Conservation (phyloP, 2,797 vertebrate genomes). For the Macropus fuliginosus region DNA sequence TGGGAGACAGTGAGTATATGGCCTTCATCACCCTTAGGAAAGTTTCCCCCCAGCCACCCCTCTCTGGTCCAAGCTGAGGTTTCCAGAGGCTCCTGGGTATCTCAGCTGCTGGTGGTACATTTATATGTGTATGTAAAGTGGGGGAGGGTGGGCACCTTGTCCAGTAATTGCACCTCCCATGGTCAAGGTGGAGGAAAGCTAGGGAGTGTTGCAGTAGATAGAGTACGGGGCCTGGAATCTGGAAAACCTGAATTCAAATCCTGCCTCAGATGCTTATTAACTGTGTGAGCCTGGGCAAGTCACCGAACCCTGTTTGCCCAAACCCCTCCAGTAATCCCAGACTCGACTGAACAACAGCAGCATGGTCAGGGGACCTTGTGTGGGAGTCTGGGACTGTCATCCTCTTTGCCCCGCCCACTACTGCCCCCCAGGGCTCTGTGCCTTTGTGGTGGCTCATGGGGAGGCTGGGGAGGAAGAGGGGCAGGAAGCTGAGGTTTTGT, state of each 20-base stretch:
- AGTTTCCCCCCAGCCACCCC: background rate
- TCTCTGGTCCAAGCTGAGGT: background rate
- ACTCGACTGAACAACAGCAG: background rate
- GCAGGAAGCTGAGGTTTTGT: slow-evolving; percentile 79
- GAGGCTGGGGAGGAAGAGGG: slow-evolving; percentile 20
- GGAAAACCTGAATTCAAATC: background rate
- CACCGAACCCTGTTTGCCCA: background rate
- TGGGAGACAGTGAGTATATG: background rate
- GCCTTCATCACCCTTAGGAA: no score
- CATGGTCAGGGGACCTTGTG: background rate
- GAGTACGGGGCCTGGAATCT: background rate
- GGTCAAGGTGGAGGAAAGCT: background rate
- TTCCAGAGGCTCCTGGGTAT: background rate
- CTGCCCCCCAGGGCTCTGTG: background rate
- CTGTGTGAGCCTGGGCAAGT: background rate
- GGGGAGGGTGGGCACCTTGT: background rate
- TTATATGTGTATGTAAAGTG: no score
- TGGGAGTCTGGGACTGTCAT: background rate
- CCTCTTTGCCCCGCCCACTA: slow-evolving; percentile 1
- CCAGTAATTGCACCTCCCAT: background rate
- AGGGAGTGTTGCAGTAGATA: no score
- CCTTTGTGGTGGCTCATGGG: background rate
- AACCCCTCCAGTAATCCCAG: background rate
- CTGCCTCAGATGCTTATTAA: background rate
- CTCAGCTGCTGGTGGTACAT: background rate